These are phyloP conservation scores for Luidia sarsii DNA, from an alignment of 53 echinoderm and acorn worm genomes.

Conservation along the genomic window DNA sequence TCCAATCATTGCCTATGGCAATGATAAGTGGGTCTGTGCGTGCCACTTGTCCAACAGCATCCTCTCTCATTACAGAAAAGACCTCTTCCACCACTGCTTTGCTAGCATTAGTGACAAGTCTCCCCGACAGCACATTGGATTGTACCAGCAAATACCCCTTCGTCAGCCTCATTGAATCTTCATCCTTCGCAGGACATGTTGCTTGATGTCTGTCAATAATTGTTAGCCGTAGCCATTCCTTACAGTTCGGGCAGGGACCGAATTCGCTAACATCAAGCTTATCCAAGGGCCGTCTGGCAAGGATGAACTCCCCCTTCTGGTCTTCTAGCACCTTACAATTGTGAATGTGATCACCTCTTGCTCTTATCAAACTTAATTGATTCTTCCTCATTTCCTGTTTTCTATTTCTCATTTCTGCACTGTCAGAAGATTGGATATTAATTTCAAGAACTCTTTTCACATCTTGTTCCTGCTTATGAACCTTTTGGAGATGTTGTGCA, in stretches of 20 bases:
- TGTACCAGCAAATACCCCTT: conserved; percentile 50
- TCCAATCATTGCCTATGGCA: conserved; percentile 52
- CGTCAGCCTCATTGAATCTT: not conserved
- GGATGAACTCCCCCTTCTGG: conserved; percentile 40
- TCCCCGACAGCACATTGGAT: conserved; percentile 41
- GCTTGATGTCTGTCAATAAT: conserved; percentile 44
- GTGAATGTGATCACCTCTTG: conserved; percentile 52
- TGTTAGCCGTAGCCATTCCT: conserved; percentile 56
- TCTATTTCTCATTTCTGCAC: not conserved
- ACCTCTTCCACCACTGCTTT: conserved; percentile 34
- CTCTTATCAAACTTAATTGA: conserved; percentile 18
- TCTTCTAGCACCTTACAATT: conserved; percentile 55
- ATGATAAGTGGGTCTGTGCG: conserved; percentile 35
- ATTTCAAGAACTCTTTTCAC: conserved; percentile 8
- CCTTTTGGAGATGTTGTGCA: not conserved
- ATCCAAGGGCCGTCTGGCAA: conserved; percentile 10
- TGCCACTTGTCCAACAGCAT: conserved; percentile 36
- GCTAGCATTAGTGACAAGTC: conserved; percentile 27
- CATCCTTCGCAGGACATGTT: conserved; percentile 31
- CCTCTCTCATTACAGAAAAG: conserved; percentile 32
- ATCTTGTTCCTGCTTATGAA: not conserved
- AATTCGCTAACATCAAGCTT: conserved; percentile 26
- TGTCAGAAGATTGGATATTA: not conserved
- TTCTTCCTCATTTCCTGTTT: conserved; percentile 14
- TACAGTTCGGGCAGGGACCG: conserved; percentile 60